These are phyloP conservation scores for Zenarchopterus dispar DNA, from an alignment of 2,797 vertebrate species.

Conservation along the genomic window DNA sequence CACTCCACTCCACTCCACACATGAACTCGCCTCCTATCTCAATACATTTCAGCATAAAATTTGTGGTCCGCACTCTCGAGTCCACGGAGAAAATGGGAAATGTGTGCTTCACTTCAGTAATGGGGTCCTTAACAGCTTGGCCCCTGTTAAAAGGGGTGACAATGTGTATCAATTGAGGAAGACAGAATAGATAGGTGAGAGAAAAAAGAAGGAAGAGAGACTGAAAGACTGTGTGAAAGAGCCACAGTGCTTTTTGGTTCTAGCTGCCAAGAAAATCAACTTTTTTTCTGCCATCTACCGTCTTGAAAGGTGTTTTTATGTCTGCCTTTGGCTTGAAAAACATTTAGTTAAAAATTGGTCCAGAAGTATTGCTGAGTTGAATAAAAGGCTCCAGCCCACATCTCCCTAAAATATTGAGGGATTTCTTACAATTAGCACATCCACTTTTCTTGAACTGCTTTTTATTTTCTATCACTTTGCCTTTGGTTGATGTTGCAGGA, in stretches of 20 bases:
- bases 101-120: constrained; percentile 76
- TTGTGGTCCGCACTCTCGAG: constrained; percentile 70
- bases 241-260: constrained; percentile 67
- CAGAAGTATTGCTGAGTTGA: constrained; percentile 26
- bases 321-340: constrained; percentile 60
- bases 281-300: constrained; percentile 44
- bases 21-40: constrained; percentile 72
- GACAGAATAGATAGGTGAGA: constrained; percentile 64
- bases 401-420: constrained; percentile 10
- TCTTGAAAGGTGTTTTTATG: constrained; percentile 72
- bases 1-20: constrained; percentile 55
- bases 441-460: constrained; percentile 10
- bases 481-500: constrained; percentile 20
- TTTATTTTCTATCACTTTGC: constrained; percentile 17
- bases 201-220: constrained; percentile 18
- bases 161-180: constrained; percentile 74
- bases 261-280: constrained; percentile 69
- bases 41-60: constrained; percentile 77
- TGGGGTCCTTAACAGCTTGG: constrained; percentile 83
- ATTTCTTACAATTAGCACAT: constrained; percentile 19
- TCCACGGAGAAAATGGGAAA: constrained; percentile 71
- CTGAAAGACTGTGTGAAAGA: constrained; percentile 57
- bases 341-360: constrained; percentile 40
- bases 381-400: constrained; percentile 8
- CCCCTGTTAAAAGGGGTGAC: constrained; percentile 82